Conservation (phyloP, 1,140 invertebrate species). For the Arion vulgaris region DNA sequence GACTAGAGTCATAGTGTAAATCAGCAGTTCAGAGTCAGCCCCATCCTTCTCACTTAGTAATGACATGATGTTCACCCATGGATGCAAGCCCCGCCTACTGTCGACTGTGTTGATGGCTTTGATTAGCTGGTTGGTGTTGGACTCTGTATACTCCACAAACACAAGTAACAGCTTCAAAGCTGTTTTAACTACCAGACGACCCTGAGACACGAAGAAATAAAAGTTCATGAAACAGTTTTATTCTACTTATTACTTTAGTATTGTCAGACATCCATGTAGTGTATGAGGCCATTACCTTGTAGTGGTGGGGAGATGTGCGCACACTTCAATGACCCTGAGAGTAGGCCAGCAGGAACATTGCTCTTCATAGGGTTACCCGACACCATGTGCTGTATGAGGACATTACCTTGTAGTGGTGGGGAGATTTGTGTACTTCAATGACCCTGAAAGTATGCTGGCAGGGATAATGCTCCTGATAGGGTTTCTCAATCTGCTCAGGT, state of each 20-base stretch:
- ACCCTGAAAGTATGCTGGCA: no score
- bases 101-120: constrained; percentile 92
- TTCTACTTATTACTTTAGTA: not conserved
- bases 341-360: no score
- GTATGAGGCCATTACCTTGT: no score
- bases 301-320: no score
- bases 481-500: no score
- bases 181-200: constrained; percentile 98
- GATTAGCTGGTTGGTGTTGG: constrained; percentile 81
- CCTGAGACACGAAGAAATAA: constrained; percentile 74
- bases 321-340: no score
- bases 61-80: constrained; percentile 90
- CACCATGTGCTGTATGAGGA: no score
- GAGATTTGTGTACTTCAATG: no score
- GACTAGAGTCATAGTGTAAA: constrained; percentile 96
- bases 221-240: not conserved
- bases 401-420: no score
- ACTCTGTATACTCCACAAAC: constrained; percentile 98
- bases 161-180: constrained; percentile 96
- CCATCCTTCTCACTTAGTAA: constrained; percentile 95
- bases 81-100: constrained; percentile 78
- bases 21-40: constrained; percentile 94
- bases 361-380: no score
- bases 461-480: no score
- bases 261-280: no score